These are phyloP conservation scores for Sebastes flavidus DNA, from an alignment of 2,797 vertebrate genomes.

Conservation along the genomic window DNA sequence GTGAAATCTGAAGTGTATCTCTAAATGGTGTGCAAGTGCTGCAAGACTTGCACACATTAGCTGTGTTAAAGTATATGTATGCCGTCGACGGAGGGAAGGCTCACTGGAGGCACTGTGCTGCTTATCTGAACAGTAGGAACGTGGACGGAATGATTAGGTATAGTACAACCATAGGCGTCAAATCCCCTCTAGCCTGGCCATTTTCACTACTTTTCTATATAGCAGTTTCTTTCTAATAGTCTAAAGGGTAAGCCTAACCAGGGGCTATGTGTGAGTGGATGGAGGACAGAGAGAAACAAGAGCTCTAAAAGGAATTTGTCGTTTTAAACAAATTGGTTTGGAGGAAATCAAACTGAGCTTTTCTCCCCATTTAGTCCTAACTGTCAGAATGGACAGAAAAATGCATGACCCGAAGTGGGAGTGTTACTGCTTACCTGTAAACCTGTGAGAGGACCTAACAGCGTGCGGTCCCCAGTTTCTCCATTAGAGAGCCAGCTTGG, in stretches of 20 bases:
- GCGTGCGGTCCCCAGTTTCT: constrained; percentile 76
- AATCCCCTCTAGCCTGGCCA: constrained; percentile 48
- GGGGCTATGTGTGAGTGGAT: constrained; percentile 71
- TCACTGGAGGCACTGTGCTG: constrained; percentile 77
- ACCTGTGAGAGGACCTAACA: constrained; percentile 63
- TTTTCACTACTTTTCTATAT: constrained; percentile 55
- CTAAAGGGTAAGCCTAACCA: constrained; percentile 80
- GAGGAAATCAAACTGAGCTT: constrained; percentile 64
- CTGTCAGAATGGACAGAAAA: constrained; percentile 42
- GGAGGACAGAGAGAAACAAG: constrained; percentile 63
- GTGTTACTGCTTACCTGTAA: constrained; percentile 60
- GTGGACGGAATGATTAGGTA: constrained; percentile 81
- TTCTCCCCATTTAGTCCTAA: constrained; percentile 31
- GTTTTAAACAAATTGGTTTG: constrained; percentile 78
- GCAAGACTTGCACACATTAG: constrained; percentile 80
- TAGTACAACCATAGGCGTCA: constrained; percentile 65
- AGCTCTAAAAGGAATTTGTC: constrained; percentile 69
- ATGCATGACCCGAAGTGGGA: constrained; percentile 21
- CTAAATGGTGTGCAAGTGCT: constrained; percentile 79
- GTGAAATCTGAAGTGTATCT: constrained; percentile 80
- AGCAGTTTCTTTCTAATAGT: constrained; percentile 61
- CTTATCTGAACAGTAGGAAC: constrained; percentile 80
- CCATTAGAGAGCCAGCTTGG: constrained; percentile 80
- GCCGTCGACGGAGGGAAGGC: constrained; percentile 70
- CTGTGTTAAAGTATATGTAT: constrained; percentile 74